Percentiles rank a stretch among this genome's conserved stretches.
Evolutionary conservation across 2,113 vertebrate genomes (phyloP).

Genomic region (Perca fluviatilis): DNA sequence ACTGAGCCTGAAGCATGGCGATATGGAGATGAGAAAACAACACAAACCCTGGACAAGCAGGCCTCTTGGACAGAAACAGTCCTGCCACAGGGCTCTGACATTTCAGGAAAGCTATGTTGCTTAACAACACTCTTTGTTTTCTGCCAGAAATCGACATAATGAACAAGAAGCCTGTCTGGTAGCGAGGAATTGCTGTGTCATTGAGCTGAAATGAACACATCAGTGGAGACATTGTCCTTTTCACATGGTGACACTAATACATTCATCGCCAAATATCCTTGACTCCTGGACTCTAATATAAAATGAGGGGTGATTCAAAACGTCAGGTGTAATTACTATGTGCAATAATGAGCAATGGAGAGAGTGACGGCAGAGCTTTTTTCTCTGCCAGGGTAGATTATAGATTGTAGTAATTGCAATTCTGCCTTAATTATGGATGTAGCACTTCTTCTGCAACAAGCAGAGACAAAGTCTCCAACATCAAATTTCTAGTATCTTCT

Average conservation of each 20-base stretch:
- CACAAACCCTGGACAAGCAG: slow-evolving; percentile 43
- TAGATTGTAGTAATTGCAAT: slow-evolving; percentile 70
- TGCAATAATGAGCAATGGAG: slow-evolving; percentile 66
- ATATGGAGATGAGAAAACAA: slow-evolving; percentile 63
- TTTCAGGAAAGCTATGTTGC: slow-evolving; percentile 55
- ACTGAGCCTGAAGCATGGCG: slow-evolving; percentile 48
- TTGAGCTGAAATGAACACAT: slow-evolving; percentile 64
- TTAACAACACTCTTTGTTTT: slow-evolving; percentile 55
- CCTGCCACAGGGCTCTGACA: slow-evolving; percentile 60
- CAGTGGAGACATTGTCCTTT: slow-evolving; percentile 65
- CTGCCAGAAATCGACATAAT: slow-evolving; percentile 50
- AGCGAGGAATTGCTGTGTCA: slow-evolving; percentile 56
- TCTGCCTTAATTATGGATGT: slow-evolving; percentile 70
- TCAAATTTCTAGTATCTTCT: slow-evolving; percentile 43
- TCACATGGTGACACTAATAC: slow-evolving; percentile 67
- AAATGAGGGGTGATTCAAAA: slow-evolving; percentile 74
- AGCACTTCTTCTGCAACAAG: slow-evolving; percentile 51
- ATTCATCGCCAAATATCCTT: slow-evolving; percentile 69
- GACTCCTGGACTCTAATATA: slow-evolving; percentile 52
- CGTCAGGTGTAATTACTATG: slow-evolving; percentile 73
- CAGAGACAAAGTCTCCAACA: slow-evolving; percentile 36
- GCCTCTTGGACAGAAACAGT: slow-evolving; percentile 41
- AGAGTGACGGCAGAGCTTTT: slow-evolving; percentile 66
- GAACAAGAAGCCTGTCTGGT: slow-evolving; percentile 43
- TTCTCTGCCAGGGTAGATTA: slow-evolving; percentile 70